Conservation (phyloP, 2,888 invertebrate genomes). For the Brassicogethes aeneus region DNA sequence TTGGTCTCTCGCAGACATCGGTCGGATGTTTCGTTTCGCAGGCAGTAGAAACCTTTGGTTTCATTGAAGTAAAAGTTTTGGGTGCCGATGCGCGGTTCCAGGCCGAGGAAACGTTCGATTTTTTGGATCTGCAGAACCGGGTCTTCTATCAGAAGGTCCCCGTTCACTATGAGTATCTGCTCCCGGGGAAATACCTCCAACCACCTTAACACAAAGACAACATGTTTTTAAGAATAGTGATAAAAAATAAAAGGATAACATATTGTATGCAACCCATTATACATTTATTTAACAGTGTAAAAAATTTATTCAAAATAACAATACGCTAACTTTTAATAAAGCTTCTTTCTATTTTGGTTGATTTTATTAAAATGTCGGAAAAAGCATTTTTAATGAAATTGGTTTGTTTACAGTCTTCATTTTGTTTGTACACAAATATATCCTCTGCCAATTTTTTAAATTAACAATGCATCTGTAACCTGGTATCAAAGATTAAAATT, state of each 20-base stretch:
- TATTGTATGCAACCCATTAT: constrained; percentile 25
- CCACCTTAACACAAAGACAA: constrained; percentile 57
- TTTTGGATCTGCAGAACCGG: constrained; percentile 79
- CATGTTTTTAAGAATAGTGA: background rate
- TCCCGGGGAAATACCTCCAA: constrained; percentile 84
- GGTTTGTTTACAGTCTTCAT: constrained; percentile 5
- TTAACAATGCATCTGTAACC: background rate
- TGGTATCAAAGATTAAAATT: no score
- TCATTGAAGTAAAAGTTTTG: constrained; percentile 95
- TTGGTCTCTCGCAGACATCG: constrained; percentile 78
- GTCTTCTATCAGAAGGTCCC: constrained; percentile 83
- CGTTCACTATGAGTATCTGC: constrained; percentile 91
- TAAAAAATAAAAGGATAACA: no score
- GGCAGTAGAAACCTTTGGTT: constrained; percentile 93
- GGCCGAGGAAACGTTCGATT: constrained; percentile 79
- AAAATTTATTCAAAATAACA: constrained; percentile 22
- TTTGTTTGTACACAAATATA: constrained; percentile 3
- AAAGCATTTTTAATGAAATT: constrained; percentile 6
- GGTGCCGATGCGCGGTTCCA: constrained; percentile 60
- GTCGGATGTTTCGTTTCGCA: constrained; percentile 75
- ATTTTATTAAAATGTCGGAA: background rate
- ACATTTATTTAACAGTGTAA: constrained; percentile 34
- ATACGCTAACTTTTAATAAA: constrained; percentile 10
- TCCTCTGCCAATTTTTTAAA: background rate
- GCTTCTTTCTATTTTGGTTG: constrained; percentile 6